Percentiles rank a stretch among this genome's conserved stretches.
phyloP scores from a whole-genome alignment of 2,888 invertebrate species.

The Meta bourneti region DNA sequence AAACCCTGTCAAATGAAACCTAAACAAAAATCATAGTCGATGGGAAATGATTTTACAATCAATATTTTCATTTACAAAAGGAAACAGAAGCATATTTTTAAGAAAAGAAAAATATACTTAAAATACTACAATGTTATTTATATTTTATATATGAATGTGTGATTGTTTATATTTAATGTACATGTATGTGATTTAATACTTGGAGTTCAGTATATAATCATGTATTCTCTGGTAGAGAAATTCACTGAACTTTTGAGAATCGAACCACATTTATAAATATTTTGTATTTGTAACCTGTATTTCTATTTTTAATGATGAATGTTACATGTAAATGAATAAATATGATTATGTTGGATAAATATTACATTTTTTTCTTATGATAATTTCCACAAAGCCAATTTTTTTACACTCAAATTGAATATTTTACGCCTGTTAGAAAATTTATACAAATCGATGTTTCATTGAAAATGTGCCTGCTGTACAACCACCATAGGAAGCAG shows the following conservation, averaged over 20 bases:
- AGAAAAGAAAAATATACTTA: no score
- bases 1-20: no score
- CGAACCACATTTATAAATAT: constrained; percentile 55
- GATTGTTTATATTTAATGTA: constrained; percentile 39
- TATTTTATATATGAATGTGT: constrained; percentile 44
- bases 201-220: constrained; percentile 37
- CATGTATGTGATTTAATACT: constrained; percentile 48
- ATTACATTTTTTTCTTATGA: not conserved
- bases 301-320: constrained; percentile 34
- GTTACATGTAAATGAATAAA: constrained; percentile 33
- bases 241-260: constrained; percentile 57
- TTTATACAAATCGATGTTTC: no score
- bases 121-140: constrained; percentile 44
- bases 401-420: no score
- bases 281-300: constrained; percentile 51
- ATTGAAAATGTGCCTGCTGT: no score
- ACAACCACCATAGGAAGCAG: no score
- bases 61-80: no score
- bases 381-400: no score
- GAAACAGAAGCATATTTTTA: no score
- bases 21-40: no score
- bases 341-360: not conserved
- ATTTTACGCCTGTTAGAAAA: no score
- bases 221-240: not conserved
- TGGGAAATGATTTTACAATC: no score